Evolutionary conservation across 35 echinoderm and acorn worm genomes (phyloP).

Genomic region (Nesometra sesokonis): DNA sequence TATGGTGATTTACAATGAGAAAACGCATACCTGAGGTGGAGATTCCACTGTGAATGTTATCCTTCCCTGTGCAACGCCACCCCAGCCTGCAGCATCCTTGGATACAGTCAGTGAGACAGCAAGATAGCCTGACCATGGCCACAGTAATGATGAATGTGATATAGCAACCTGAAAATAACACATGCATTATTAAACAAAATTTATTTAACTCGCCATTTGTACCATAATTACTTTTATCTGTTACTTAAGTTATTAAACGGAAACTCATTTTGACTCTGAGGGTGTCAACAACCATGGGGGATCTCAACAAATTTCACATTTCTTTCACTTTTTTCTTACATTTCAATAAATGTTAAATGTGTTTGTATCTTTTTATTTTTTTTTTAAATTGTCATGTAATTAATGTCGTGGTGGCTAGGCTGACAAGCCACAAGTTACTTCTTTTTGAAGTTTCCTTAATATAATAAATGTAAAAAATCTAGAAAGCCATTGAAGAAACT

Average conservation of each 20-base stretch:
- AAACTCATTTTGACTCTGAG: background rate
- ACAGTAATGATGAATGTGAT: conserved; percentile 63
- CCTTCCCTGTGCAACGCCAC: conserved; percentile 88
- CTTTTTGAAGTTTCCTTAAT: no score
- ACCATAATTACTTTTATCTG: background rate
- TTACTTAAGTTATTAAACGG: background rate
- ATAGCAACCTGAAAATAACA: conserved; percentile 63
- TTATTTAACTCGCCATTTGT: background rate
- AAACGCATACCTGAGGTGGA: conserved; percentile 91
- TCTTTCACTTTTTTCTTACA: no score
- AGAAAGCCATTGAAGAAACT: no score
- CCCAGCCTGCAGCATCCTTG: conserved; percentile 63
- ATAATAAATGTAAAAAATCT: no score
- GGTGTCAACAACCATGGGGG: background rate
- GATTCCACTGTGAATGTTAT: conserved; percentile 88
- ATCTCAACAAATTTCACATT: no score
- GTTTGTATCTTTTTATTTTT: no score
- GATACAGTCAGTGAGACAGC: conserved; percentile 81
- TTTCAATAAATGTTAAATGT: no score
- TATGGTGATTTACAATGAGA: no score
- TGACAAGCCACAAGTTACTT: no score
- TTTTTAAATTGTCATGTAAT: no score
- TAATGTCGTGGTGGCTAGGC: no score
- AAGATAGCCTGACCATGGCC: conserved; percentile 96
- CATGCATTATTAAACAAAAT: background rate